phyloP scores from a whole-genome alignment of 2,797 vertebrate genomes.

The Balearica regulorum region DNA sequence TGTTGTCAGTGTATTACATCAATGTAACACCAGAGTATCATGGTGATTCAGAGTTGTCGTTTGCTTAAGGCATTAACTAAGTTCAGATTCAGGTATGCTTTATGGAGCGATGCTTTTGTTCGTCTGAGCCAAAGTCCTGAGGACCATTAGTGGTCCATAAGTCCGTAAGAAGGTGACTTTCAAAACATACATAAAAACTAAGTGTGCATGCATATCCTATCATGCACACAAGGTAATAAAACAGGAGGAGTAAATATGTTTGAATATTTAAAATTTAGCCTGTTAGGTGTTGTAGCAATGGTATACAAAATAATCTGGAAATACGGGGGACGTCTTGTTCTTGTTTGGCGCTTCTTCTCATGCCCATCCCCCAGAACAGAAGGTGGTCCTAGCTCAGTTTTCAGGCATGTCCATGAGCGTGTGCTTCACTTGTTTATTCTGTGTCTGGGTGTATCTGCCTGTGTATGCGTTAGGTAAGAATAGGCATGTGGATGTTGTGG shows the following conservation, averaged over 20 bases:
- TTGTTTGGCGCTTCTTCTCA: not conserved
- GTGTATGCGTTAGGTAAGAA: not conserved
- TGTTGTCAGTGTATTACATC: not conserved
- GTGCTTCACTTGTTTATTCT: not conserved
- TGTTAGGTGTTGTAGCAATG: not conserved
- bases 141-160: not conserved
- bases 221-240: not conserved
- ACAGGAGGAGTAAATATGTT: not conserved
- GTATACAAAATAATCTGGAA: not conserved
- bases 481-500: not conserved
- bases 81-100: not conserved
- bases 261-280: not conserved
- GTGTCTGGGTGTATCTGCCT: not conserved
- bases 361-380: not conserved
- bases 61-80: not conserved
- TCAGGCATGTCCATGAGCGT: not conserved
- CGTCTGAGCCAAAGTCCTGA: not conserved
- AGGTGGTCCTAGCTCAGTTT: not conserved
- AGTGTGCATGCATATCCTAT: accelerated
- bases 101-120: not conserved
- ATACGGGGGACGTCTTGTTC: not conserved
- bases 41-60: not conserved
- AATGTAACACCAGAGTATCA: not conserved
- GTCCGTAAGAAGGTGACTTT: not conserved
- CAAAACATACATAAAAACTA: not conserved